These are phyloP conservation scores for Pseudopodoces humilis DNA, from an alignment of 2,113 vertebrate species.

Conservation along the genomic window DNA sequence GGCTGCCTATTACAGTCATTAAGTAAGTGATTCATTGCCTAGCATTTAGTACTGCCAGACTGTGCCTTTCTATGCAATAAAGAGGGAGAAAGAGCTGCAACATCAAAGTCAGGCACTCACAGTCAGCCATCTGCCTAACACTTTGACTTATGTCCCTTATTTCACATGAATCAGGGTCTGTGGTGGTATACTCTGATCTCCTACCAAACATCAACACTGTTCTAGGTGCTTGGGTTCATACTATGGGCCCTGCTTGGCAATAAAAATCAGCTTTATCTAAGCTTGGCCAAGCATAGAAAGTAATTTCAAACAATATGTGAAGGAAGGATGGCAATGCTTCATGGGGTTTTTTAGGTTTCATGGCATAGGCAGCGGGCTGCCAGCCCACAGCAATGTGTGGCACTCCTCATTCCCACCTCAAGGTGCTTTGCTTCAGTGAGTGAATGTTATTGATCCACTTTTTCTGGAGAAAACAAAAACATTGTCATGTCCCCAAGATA, in stretches of 20 bases:
- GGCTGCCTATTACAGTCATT: slow-evolving; percentile 47
- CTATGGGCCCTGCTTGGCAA: not conserved
- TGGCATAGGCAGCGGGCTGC: no score
- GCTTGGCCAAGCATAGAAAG: not conserved
- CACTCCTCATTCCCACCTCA: not conserved
- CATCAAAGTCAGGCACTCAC: slow-evolving; percentile 38
- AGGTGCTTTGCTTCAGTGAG: not conserved
- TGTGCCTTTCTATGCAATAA: slow-evolving; percentile 3
- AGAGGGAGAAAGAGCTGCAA: slow-evolving; percentile 12
- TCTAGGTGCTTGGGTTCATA: not conserved
- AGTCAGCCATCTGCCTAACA: not conserved
- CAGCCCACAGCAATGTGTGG: not conserved
- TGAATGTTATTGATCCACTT: not conserved
- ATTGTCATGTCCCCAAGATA: rapidly evolving
- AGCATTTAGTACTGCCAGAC: slow-evolving; percentile 26
- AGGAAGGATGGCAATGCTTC: not conserved
- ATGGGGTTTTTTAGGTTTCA: not conserved
- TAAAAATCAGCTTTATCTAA: not conserved
- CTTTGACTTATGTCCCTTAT: not conserved
- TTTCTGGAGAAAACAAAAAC: not conserved
- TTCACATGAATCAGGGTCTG: not conserved
- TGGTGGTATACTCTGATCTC: not conserved
- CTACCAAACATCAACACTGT: not conserved
- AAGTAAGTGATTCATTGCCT: slow-evolving; percentile 58
- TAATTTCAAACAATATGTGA: not conserved